Conservation (phyloP, 2,888 invertebrate species). For the Catocala nupta region DNA sequence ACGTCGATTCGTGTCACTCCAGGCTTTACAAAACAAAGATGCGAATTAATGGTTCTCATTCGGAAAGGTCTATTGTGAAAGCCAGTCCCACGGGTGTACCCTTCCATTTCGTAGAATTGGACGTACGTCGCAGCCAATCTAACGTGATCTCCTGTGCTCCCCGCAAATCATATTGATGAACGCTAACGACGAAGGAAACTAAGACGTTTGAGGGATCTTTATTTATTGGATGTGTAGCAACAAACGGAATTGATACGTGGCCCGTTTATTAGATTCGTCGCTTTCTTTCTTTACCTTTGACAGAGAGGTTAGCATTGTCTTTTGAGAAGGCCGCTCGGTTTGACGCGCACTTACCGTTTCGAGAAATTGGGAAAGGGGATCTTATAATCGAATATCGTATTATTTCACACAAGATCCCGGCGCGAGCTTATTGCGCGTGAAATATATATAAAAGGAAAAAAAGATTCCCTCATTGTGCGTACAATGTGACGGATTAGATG, state of each 20-base stretch:
- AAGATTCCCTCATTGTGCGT: constrained; percentile 31
- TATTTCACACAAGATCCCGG: constrained; percentile 51
- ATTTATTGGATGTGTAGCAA: constrained; percentile 72
- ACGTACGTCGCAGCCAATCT: constrained; percentile 74
- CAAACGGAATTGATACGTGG: constrained; percentile 83
- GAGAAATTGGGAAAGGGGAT: constrained; percentile 57
- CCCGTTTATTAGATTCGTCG: constrained; percentile 84
- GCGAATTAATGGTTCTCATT: constrained; percentile 85
- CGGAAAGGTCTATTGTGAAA: constrained; percentile 83
- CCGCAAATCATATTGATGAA: constrained; percentile 68
- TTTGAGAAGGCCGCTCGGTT: constrained; percentile 73
- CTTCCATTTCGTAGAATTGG: constrained; percentile 85
- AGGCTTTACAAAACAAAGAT: constrained; percentile 85
- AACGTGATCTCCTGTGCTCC: constrained; percentile 65
- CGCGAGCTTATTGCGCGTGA: constrained; percentile 48
- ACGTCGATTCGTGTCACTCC: constrained; percentile 81
- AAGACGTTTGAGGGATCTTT: constrained; percentile 64
- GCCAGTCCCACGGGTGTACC: constrained; percentile 80
- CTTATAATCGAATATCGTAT: constrained; percentile 65
- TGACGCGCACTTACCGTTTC: constrained; percentile 70
- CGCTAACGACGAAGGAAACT: constrained; percentile 61
- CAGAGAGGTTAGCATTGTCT: constrained; percentile 80
- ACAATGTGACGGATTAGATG: constrained; percentile 44
- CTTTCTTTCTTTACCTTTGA: constrained; percentile 84
- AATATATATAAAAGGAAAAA: constrained; percentile 35